Conservation (phyloP, 2,888 invertebrate species). For the Pyralis farinalis region DNA sequence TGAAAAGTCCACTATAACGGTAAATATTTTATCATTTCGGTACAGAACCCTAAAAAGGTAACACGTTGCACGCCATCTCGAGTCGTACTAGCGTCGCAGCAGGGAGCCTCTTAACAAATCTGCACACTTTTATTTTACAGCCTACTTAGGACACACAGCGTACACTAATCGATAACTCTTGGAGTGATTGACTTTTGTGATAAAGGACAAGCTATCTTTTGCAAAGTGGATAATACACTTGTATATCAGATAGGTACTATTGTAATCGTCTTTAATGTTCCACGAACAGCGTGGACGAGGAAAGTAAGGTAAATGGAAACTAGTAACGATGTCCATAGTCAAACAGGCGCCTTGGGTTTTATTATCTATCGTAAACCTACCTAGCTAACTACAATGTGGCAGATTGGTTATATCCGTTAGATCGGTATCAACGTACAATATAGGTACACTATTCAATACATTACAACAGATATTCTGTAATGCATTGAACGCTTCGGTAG, state of each 20-base stretch:
- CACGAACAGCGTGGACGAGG: background rate
- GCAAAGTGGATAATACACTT: background rate
- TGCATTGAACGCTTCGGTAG: background rate
- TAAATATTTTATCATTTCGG: no score
- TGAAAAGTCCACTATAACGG: no score
- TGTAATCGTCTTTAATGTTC: no score
- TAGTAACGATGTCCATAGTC: background rate
- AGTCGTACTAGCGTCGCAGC: no score
- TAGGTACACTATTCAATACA: background rate
- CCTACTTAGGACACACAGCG: no score
- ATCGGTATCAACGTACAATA: background rate
- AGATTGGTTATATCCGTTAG: background rate
- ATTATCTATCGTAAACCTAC: background rate
- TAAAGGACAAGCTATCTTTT: background rate
- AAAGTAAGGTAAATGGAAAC: conserved; percentile 10
- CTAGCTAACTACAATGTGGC: background rate
- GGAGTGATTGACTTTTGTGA: background rate
- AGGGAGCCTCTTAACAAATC: no score
- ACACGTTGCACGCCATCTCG: no score
- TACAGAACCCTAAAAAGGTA: no score
- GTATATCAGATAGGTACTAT: background rate
- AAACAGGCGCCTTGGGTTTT: background rate
- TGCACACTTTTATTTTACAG: no score
- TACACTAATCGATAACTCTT: background rate
- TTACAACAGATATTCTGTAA: background rate